Evolutionary conservation across 2,113 vertebrate species (phyloP).

Genomic region (Platanista minor): DNA sequence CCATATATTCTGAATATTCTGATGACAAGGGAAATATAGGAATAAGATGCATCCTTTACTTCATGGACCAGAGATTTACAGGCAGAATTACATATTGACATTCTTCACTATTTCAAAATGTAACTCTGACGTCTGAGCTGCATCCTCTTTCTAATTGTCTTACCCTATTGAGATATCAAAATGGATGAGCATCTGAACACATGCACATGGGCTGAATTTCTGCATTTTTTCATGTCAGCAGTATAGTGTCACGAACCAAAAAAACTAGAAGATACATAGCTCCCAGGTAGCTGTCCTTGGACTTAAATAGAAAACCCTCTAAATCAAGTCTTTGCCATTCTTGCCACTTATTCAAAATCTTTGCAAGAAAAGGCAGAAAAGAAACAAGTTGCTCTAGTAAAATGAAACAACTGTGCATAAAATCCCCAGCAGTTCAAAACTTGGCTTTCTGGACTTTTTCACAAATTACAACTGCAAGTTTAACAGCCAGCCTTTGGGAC

Average conservation of each 20-base stretch:
- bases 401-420: slow-evolving; percentile 67
- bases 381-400: slow-evolving; percentile 58
- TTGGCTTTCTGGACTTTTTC: slow-evolving; percentile 72
- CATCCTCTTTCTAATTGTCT: background rate
- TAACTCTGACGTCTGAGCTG: background rate
- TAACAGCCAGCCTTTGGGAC: slow-evolving; percentile 60
- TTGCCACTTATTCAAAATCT: slow-evolving; percentile 34
- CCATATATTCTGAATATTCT: background rate
- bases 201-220: background rate
- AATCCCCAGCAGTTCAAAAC: slow-evolving; percentile 62
- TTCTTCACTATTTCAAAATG: background rate
- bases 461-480: slow-evolving; percentile 62
- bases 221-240: background rate
- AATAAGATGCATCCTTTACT: background rate
- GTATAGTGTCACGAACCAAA: background rate
- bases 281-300: background rate
- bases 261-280: background rate
- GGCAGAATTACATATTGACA: background rate
- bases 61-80: background rate
- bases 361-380: slow-evolving; percentile 40
- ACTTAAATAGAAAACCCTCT: slow-evolving; percentile 15
- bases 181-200: background rate
- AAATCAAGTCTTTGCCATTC: slow-evolving; percentile 25
- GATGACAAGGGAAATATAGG: background rate
- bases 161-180: background rate